Conservation (phyloP, 2,888 invertebrate species). For the Tuta absoluta region DNA sequence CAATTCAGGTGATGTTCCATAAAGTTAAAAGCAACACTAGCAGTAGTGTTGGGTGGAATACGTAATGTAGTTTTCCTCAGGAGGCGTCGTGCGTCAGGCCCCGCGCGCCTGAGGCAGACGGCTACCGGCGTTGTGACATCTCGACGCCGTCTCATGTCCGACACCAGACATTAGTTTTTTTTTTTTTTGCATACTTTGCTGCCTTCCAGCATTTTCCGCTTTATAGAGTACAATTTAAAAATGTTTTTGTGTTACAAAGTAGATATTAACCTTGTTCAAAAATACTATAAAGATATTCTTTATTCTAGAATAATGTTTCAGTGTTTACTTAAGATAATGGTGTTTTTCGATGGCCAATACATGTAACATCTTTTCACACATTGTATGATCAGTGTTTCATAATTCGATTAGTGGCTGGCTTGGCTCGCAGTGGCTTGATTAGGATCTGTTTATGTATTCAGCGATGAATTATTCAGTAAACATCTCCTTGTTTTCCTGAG, state of each 20-base stretch:
- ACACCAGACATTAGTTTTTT: conserved; percentile 42
- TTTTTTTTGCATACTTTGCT: not conserved
- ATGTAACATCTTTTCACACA: not conserved
- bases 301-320: too few species aligned
- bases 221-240: not conserved
- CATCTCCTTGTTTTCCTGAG: conserved; percentile 49
- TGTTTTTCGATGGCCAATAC: too few species aligned
- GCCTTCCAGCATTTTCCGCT: not conserved
- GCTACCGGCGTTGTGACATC: conserved; percentile 58
- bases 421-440: conserved; percentile 55
- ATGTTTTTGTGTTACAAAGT: too few species aligned
- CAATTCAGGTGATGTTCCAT: conserved; percentile 57
- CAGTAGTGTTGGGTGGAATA: conserved; percentile 53
- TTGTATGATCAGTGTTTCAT: conserved; percentile 46
- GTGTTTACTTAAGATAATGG: too few species aligned
- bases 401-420: conserved; percentile 62
- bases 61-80: conserved; percentile 62
- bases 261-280: too few species aligned
- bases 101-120: conserved; percentile 38
- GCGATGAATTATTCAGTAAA: conserved; percentile 59
- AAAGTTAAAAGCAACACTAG: conserved; percentile 58
- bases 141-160: conserved; percentile 58
- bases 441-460: conserved; percentile 57
- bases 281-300: too few species aligned
- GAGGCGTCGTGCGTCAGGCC: conserved; percentile 36